These are phyloP conservation scores for Hippocampus mohnikei DNA, from an alignment of 2,113 vertebrate species.

Conservation along the genomic window DNA sequence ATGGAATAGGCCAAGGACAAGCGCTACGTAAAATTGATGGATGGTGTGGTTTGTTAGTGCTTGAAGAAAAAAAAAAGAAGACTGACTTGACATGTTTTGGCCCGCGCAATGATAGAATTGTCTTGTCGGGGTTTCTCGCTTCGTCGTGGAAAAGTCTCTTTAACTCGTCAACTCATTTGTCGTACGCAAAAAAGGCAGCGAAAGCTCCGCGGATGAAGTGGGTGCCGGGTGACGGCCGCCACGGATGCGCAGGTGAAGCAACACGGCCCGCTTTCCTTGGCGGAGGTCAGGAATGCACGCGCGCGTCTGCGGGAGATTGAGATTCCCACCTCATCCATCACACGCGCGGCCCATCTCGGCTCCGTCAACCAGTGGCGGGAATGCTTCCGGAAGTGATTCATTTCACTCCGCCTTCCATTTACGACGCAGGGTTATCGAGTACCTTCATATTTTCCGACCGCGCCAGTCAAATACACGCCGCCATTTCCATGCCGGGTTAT, in stretches of 20 bases:
- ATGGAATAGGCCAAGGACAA: neutral
- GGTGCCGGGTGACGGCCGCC: neutral
- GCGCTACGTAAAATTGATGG: neutral
- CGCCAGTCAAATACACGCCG: conserved; percentile 37
- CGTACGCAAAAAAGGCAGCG: neutral
- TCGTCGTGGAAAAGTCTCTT: neutral
- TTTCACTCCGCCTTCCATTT: conserved; percentile 60
- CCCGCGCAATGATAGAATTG: neutral
- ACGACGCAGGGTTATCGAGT: conserved; percentile 44
- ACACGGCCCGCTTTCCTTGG: conserved; percentile 53
- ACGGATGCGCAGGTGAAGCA: conserved; percentile 59
- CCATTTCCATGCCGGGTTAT: conserved; percentile 68
- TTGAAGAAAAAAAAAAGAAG: neutral
- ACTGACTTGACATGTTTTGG: neutral
- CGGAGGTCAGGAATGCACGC: conserved; percentile 56
- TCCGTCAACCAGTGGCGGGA: conserved; percentile 17
- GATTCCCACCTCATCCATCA: conserved; percentile 68
- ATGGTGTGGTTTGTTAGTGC: neutral
- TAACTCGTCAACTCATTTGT: conserved; percentile 12
- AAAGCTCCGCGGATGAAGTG: conserved; percentile 13
- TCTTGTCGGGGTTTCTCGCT: conserved; percentile 2
- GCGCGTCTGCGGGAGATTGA: conserved; percentile 40
- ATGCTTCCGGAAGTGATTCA: conserved; percentile 59
- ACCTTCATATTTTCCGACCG: conserved; percentile 37
- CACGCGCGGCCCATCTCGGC: conserved; percentile 37